Evolutionary conservation across 2,113 vertebrate species (phyloP).

Genomic region (Rattus norvegicus): GRCr8 NC_086020.1:36495001-36495500

Average conservation of each 20-base stretch:
- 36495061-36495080: neutral
- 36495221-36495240: neutral
- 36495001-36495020: fast-evolving
- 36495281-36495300: neutral
- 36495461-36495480: neutral
- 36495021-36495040: fast-evolving
- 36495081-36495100: neutral
- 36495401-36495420: conserved; percentile 22
- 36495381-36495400: neutral
- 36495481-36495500: neutral
- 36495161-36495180: neutral
- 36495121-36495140: neutral
- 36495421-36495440: neutral
- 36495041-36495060: neutral
- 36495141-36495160: no score
- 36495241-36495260: neutral
- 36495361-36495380: neutral
- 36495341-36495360: neutral
- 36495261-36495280: neutral
- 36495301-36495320: neutral
- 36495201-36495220: neutral
- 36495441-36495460: neutral
- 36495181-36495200: neutral
- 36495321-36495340: neutral
- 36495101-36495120: neutral